Evolutionary conservation across 2,113 vertebrate species (phyloP).

Genomic region (Balaenoptera acutorostrata): DNA sequence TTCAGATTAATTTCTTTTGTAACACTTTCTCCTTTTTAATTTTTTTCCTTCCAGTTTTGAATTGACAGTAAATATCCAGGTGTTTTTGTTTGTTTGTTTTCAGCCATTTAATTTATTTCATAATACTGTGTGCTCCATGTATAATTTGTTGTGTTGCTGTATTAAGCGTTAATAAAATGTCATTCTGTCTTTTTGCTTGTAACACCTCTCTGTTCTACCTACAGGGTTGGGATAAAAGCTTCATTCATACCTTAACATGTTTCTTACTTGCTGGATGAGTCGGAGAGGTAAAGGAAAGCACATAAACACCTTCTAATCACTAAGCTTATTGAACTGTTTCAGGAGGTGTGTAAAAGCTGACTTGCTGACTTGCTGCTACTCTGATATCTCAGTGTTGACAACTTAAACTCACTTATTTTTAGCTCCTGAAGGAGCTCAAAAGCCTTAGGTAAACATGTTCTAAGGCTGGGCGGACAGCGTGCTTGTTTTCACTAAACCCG

Average conservation of each 20-base stretch:
- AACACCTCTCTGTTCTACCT: background rate
- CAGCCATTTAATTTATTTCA: background rate
- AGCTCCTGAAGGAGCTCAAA: background rate
- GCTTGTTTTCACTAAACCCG: background rate
- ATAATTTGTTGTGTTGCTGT: background rate
- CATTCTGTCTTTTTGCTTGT: slow-evolving; percentile 13
- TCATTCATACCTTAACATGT: background rate
- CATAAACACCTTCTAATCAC: background rate
- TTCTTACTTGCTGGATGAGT: background rate
- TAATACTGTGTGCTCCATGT: background rate
- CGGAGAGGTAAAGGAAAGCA: background rate
- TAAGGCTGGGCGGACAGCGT: background rate
- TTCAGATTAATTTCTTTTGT: background rate
- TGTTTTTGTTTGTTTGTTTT: background rate
- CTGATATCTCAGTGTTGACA: background rate
- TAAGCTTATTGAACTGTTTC: background rate
- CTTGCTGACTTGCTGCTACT: background rate
- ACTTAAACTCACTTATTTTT: background rate
- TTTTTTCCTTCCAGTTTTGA: background rate
- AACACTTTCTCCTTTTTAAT: background rate
- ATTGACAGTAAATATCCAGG: background rate
- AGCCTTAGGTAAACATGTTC: background rate
- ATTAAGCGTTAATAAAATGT: background rate
- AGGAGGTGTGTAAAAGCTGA: background rate
- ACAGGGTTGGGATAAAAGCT: background rate